These are phyloP conservation scores for Anoura caudifer DNA, from an alignment of 2,113 vertebrate species.

Conservation along the genomic window DNA sequence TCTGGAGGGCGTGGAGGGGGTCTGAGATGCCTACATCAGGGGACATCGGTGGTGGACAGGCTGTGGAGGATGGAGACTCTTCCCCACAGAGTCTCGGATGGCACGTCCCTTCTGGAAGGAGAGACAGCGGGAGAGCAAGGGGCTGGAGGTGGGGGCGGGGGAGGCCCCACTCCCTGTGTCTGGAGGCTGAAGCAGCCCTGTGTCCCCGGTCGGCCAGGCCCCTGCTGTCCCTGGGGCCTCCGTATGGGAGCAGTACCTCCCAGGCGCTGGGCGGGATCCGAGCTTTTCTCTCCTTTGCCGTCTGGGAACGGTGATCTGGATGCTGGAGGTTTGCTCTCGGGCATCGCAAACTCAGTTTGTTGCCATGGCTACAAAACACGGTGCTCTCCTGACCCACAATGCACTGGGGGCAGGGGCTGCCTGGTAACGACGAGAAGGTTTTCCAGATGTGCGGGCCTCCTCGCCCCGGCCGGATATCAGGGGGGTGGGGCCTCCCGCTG, in stretches of 20 bases:
- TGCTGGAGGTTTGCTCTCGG: not conserved
- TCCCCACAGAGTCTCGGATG: not conserved
- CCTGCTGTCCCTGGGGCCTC: not conserved
- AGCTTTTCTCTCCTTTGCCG: not conserved
- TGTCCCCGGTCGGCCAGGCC: not conserved
- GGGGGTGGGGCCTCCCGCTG: not conserved
- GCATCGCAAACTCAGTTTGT: constrained; percentile 35
- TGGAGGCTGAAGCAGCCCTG: not conserved
- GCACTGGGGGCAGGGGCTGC: not conserved
- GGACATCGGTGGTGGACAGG: accelerated
- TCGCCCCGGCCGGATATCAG: not conserved
- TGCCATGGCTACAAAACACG: constrained; percentile 56
- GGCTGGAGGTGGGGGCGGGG: not conserved
- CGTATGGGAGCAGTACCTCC: not conserved
- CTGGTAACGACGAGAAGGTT: not conserved
- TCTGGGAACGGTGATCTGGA: not conserved
- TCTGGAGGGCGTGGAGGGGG: accelerated
- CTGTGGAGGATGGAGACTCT: too few relatives aligned
- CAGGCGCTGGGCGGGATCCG: not conserved
- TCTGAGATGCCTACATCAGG: not conserved
- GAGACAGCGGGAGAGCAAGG: not conserved
- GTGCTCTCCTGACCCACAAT: not conserved
- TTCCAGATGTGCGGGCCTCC: not conserved
- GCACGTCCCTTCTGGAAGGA: not conserved
- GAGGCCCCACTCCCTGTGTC: not conserved